Evolutionary conservation across 2,113 vertebrate species (phyloP).

Genomic region (Onychostoma macrolepis): DNA sequence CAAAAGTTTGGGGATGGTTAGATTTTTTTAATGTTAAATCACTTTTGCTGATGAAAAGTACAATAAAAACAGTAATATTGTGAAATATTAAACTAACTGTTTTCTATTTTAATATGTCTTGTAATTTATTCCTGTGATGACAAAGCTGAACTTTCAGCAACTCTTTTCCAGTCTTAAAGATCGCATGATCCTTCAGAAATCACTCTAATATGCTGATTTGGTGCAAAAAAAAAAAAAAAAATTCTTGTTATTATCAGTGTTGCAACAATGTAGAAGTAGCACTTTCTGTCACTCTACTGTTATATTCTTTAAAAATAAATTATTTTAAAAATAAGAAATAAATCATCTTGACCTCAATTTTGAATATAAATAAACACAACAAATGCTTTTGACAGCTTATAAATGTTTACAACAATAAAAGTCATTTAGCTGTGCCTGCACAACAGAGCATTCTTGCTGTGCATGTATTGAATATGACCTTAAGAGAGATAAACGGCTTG

Average conservation of each 20-base stretch:
- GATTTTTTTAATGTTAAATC: too few relatives aligned
- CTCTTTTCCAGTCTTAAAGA: neutral
- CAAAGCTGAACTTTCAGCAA: neutral
- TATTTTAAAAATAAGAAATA: neutral
- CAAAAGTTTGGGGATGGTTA: too few relatives aligned
- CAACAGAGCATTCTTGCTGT: neutral
- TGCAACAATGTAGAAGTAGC: neutral
- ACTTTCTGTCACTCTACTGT: neutral
- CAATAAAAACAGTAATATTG: neutral
- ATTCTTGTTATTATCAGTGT: too few relatives aligned
- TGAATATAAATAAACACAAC: neutral
- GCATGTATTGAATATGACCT: slow-evolving; percentile 24
- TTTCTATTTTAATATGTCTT: too few relatives aligned
- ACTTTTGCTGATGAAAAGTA: neutral
- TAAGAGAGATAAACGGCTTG: slow-evolving; percentile 2
- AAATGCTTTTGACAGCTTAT: neutral
- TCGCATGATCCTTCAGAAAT: neutral
- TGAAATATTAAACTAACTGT: neutral
- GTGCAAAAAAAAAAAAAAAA: too few relatives aligned
- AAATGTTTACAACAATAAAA: neutral
- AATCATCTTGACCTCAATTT: neutral
- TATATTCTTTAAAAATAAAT: too few relatives aligned
- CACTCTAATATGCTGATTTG: too few relatives aligned
- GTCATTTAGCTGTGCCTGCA: neutral
- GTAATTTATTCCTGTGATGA: too few relatives aligned